phyloP scores from a whole-genome alignment of 2,113 vertebrate species.

The Silurus asotus region DNA sequence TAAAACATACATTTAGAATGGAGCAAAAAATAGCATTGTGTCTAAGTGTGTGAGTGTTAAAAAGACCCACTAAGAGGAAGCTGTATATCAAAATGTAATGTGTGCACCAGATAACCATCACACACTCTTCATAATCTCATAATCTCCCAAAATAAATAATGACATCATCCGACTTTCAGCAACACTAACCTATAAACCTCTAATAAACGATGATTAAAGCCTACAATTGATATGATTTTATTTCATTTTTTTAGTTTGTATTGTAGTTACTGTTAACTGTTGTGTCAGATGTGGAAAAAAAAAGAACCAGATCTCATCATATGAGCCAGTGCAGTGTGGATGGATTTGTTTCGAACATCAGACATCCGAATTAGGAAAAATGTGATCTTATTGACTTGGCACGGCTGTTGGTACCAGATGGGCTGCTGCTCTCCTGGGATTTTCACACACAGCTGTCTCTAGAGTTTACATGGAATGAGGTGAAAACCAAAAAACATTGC shows the following conservation, averaged over 20 bases:
- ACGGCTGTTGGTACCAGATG: background rate
- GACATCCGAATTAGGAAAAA: background rate
- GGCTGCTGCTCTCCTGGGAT: background rate
- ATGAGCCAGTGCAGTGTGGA: background rate
- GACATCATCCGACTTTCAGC: constrained; percentile 41
- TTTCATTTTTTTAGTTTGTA: background rate
- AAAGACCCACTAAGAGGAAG: constrained; percentile 36
- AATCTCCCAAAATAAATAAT: constrained; percentile 56
- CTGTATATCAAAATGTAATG: constrained; percentile 50
- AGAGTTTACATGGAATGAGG: background rate
- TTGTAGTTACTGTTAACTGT: background rate
- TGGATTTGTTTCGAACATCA: background rate
- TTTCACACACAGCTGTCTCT: background rate
- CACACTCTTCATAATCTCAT: constrained; percentile 53
- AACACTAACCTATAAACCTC: background rate
- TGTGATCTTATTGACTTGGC: background rate
- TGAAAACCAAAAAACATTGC: background rate
- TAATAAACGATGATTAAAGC: background rate
- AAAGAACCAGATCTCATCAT: background rate
- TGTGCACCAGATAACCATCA: constrained; percentile 43
- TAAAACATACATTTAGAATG: no score
- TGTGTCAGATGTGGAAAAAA: background rate
- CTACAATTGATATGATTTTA: background rate
- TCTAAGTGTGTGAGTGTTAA: background rate
- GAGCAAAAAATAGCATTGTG: background rate